A percentile compares a stretch with the other conserved stretches of the same genome.
Evolutionary conservation across 2,797 vertebrate genomes (phyloP).

Genomic region (Taeniopygia guttata): DNA sequence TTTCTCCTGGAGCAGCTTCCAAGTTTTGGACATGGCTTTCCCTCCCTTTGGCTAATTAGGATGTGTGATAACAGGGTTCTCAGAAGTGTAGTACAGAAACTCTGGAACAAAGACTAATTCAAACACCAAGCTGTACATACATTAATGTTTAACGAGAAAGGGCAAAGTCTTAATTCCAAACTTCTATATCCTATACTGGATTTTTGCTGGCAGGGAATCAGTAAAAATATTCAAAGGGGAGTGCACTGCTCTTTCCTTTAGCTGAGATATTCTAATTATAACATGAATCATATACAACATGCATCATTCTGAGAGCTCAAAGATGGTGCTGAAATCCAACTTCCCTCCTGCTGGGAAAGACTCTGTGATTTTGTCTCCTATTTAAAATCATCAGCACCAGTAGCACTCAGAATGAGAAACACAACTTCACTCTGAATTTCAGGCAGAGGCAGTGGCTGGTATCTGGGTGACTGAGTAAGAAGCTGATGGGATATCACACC

Average conservation of each 20-base stretch:
- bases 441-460: not conserved
- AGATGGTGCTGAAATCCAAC: not conserved
- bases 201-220: not conserved
- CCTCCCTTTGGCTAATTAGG: not conserved
- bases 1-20: not conserved
- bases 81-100: not conserved
- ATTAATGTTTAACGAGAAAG: not conserved
- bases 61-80: not conserved
- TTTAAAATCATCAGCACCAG: not conserved
- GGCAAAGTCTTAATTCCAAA: not conserved
- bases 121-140: not conserved
- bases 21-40: not conserved
- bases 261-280: not conserved
- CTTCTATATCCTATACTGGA: not conserved
- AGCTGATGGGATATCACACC: not conserved
- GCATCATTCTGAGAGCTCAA: not conserved
- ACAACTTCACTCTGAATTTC: not conserved
- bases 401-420: not conserved
- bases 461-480: not conserved
- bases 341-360: not conserved
- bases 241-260: not conserved
- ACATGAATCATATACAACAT: not conserved
- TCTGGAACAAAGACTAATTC: slow-evolving; percentile 27
- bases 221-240: not conserved
- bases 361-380: not conserved